These are phyloP conservation scores for Synanthedon andrenaeformis DNA, from an alignment of 2,888 invertebrate species.

Conservation along the genomic window DNA sequence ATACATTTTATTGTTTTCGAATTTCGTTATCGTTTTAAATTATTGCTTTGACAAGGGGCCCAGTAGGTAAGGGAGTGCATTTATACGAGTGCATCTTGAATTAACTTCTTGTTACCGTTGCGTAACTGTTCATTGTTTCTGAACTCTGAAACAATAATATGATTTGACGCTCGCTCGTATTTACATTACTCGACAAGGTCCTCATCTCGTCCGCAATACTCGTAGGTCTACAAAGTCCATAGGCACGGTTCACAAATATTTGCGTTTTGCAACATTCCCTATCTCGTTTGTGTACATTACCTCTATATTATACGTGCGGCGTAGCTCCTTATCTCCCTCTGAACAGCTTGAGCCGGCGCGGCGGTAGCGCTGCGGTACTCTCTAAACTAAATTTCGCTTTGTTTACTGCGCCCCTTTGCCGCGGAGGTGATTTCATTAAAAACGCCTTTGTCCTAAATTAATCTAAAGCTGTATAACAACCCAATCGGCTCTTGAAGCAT, in stretches of 20 bases:
- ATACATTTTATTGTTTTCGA: too few relatives aligned
- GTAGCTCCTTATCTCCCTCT: slow-evolving; percentile 41
- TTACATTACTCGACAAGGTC: background rate
- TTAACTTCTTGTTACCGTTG: slow-evolving; percentile 13
- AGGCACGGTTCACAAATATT: slow-evolving; percentile 35
- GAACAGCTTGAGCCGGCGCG: slow-evolving; percentile 28
- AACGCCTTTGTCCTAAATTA: slow-evolving; percentile 9
- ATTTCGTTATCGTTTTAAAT: too few relatives aligned
- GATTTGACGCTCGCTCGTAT: background rate
- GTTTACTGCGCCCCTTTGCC: slow-evolving; percentile 38
- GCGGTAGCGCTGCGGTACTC: slow-evolving; percentile 14
- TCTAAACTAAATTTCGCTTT: slow-evolving; percentile 34
- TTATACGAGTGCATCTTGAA: slow-evolving; percentile 29
- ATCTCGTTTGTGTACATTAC: slow-evolving; percentile 45
- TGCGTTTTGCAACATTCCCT: slow-evolving; percentile 41
- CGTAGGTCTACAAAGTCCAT: slow-evolving; percentile 1
- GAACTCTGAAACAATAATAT: background rate
- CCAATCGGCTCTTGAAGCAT: background rate
- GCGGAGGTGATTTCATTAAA: slow-evolving; percentile 41
- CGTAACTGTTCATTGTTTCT: background rate
- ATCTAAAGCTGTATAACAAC: too few relatives aligned
- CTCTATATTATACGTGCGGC: slow-evolving; percentile 16
- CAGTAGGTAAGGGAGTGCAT: too few relatives aligned
- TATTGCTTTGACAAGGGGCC: too few relatives aligned
- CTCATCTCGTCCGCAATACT: background rate